These are phyloP conservation scores for Globia sparganii DNA, from an alignment of 2,888 invertebrate genomes.

Conservation along the genomic window DNA sequence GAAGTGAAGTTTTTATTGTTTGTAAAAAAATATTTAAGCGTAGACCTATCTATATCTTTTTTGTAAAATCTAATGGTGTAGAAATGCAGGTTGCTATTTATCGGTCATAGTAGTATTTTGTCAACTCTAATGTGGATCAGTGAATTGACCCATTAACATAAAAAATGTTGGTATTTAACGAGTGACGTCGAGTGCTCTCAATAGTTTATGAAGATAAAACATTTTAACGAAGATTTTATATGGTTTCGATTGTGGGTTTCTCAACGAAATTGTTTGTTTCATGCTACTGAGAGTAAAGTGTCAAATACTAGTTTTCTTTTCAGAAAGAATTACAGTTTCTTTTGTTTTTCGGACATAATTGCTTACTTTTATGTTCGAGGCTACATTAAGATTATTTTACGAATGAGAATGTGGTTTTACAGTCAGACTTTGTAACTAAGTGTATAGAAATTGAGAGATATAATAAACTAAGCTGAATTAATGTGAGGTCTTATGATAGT, in stretches of 20 bases:
- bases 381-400: not conserved
- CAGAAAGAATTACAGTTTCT: not conserved
- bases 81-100: slow-evolving; percentile 31
- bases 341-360: not conserved
- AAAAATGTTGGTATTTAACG: slow-evolving; percentile 41
- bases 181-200: slow-evolving; percentile 11
- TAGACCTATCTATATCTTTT: not conserved
- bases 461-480: not conserved
- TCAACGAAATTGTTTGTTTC: slow-evolving; percentile 30
- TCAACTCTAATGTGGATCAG: slow-evolving; percentile 19
- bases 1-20: slow-evolving; percentile 21
- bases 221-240: slow-evolving; percentile 61
- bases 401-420: not conserved
- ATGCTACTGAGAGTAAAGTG: slow-evolving; percentile 16
- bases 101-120: slow-evolving; percentile 18
- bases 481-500: not conserved
- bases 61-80: slow-evolving; percentile 4
- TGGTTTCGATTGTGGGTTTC: slow-evolving; percentile 32
- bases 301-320: slow-evolving; percentile 11
- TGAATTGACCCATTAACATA: slow-evolving; percentile 50
- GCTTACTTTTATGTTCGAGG: not conserved
- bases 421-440: not conserved
- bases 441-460: not conserved
- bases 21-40: slow-evolving; percentile 7
- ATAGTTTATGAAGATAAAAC: slow-evolving; percentile 56